Conservation (phyloP, 2,888 invertebrate species). For the Eudasyphora cyanicolor region DNA sequence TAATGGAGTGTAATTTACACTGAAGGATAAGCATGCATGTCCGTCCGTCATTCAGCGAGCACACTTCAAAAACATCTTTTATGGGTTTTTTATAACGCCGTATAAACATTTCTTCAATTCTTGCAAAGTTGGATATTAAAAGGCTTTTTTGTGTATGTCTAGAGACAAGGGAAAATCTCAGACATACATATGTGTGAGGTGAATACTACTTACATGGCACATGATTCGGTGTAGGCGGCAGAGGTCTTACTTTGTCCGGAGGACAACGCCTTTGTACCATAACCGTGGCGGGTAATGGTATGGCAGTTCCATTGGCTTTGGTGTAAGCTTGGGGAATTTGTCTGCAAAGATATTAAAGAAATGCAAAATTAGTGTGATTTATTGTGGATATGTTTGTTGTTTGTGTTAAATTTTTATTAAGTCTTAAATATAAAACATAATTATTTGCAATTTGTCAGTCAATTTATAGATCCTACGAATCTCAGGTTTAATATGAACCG, state of each 20-base stretch:
- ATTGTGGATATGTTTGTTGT: not conserved
- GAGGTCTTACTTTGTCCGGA: constrained; percentile 88
- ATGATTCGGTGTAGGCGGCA: constrained; percentile 85
- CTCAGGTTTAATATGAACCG: too few species aligned
- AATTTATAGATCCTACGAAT: too few species aligned
- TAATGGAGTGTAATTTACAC: constrained; percentile 13
- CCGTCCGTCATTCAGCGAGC: not conserved
- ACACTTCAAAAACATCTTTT: not conserved
- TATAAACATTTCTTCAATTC: not conserved
- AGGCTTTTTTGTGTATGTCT: constrained; percentile 3
- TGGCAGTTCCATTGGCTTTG: constrained; percentile 85
- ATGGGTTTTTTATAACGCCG: not conserved
- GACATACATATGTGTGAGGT: not conserved
- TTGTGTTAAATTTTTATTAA: not conserved
- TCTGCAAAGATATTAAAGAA: constrained; percentile 80
- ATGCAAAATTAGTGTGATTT: not conserved
- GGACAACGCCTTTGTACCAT: constrained; percentile 88
- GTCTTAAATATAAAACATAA: not conserved
- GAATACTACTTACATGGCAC: constrained; percentile 78
- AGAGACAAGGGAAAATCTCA: not conserved
- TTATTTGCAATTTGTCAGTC: not conserved
- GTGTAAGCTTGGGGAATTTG: constrained; percentile 85
- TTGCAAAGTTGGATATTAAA: not conserved
- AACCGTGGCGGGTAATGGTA: constrained; percentile 89
- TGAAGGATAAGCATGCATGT: not conserved